A percentile compares a stretch with the other conserved stretches of the same genome.
Evolutionary conservation across 2,888 invertebrate species (phyloP).

Genomic region (Limnephilus marmoratus): DNA sequence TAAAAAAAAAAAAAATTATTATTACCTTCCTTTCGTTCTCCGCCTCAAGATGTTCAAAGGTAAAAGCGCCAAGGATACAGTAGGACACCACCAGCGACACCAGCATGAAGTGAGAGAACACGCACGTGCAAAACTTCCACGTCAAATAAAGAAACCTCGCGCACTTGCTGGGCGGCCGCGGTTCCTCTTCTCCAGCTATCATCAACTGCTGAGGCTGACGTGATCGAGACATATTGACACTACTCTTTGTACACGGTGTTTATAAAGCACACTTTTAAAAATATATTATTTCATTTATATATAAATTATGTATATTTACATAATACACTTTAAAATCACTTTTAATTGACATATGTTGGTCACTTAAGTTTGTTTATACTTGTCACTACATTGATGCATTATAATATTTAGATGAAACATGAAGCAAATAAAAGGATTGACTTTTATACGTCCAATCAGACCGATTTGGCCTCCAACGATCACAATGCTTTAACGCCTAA

Average conservation of each 20-base stretch:
- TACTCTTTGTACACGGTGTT: background rate
- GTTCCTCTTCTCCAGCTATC: conserved; percentile 68
- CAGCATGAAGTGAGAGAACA: conserved; percentile 92
- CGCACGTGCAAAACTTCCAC: conserved; percentile 89
- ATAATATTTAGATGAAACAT: too few relatives aligned
- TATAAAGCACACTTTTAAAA: background rate
- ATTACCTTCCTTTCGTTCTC: conserved; percentile 85
- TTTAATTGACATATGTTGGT: background rate
- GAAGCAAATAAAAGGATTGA: too few relatives aligned
- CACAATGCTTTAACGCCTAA: too few relatives aligned
- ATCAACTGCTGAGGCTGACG: conserved; percentile 57
- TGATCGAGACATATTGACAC: conserved; percentile 60
- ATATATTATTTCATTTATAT: background rate
- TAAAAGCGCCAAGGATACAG: conserved; percentile 91
- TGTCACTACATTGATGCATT: too few relatives aligned
- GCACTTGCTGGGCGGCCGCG: conserved; percentile 72
- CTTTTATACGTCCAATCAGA: too few relatives aligned
- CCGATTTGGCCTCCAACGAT: too few relatives aligned
- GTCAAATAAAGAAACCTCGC: conserved; percentile 81
- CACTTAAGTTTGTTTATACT: too few relatives aligned
- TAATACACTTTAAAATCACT: background rate
- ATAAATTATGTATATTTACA: background rate
- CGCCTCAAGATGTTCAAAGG: conserved; percentile 87
- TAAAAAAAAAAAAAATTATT: too few relatives aligned
- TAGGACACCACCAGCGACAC: conserved; percentile 93